Evolutionary conservation across 2,797 vertebrate genomes (phyloP), one percentile per base, ranked within the genome.

Genomic region (Labroides dimidiatus): DNA sequence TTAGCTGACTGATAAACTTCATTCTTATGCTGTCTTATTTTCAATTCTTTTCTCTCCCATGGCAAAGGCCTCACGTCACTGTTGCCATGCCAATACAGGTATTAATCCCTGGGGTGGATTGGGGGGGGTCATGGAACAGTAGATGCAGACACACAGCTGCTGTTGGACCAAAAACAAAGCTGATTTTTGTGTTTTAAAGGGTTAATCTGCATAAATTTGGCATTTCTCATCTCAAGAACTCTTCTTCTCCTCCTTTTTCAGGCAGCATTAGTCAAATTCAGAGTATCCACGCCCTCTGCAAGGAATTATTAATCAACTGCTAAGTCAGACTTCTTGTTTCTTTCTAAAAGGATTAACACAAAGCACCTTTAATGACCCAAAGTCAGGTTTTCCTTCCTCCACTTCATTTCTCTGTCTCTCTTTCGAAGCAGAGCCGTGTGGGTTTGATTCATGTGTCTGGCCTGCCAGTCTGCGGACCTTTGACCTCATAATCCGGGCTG

Each of bases 31-130:
- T 30, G 11, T 48, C 23, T 39, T 55, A 24, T 43, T 24, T 69
- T 60, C 56, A 19, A 14, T n/a, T 16, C 55, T 63, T 41, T 42
- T 82, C 43, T 75, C 77, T 87, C 84, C 75, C 77, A 65, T 77
- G 77, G 82, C 56, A 55, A 68, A 49, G n/a, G 64, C 64, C 60
- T 33, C 4, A 78, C 75, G 75, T 92, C 90, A 91, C 78, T 12
- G 83, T 92, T 90, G 80, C 83, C 84, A 91, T 86, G 86, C 66
- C 69, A 75, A 90, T 83, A 52, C 65, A 72, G 85, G 89, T 85
- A 91, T 80, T 91, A 89, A 87, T 82, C 82, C 84, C 64, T 13
- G 47, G 53, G 60, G 27, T 17, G 15, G 33, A n/a, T n/a, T n/a
- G n/a, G 51, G n/a, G 47, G 67, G 56, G 8, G 72, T 74, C 77